Evolutionary conservation across 2,888 invertebrate species (phyloP).

Genomic region (Stratiomys singularior): DNA sequence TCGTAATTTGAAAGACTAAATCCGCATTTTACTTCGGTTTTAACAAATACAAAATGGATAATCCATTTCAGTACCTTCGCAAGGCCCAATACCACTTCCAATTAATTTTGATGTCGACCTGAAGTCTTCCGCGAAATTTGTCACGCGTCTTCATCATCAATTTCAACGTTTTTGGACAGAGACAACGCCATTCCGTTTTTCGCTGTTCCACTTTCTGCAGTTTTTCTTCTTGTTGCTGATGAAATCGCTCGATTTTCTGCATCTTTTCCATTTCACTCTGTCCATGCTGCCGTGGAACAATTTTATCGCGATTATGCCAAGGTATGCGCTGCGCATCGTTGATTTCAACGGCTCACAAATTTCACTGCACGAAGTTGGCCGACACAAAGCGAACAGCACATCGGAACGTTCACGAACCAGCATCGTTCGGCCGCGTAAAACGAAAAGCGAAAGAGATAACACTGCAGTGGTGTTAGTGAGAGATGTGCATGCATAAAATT

Average conservation of each 20-base stretch:
- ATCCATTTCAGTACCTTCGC: no score
- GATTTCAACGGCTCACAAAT: neutral
- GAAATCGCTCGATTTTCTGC: neutral
- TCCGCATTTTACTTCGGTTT: no score
- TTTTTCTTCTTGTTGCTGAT: neutral
- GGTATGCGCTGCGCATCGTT: conserved; percentile 29
- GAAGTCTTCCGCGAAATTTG: no score
- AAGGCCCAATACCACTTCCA: no score
- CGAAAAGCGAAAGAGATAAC: neutral
- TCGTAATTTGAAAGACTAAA: no score
- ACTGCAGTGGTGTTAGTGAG: neutral
- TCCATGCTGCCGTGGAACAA: neutral
- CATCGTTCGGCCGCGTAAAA: no score
- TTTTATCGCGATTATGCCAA: conserved; percentile 14
- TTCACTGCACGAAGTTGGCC: conserved; percentile 11
- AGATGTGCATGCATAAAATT: neutral
- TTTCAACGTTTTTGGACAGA: no score
- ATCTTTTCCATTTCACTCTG: neutral
- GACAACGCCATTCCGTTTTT: no score
- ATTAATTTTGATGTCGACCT: no score
- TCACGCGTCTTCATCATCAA: no score
- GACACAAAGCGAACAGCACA: neutral
- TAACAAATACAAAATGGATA: no score
- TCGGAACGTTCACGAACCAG: neutral
- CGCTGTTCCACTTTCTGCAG: no score